Base-by-base conservation (phyloP, 1,140 invertebrate species). In the Cylas formicarius region DNA sequence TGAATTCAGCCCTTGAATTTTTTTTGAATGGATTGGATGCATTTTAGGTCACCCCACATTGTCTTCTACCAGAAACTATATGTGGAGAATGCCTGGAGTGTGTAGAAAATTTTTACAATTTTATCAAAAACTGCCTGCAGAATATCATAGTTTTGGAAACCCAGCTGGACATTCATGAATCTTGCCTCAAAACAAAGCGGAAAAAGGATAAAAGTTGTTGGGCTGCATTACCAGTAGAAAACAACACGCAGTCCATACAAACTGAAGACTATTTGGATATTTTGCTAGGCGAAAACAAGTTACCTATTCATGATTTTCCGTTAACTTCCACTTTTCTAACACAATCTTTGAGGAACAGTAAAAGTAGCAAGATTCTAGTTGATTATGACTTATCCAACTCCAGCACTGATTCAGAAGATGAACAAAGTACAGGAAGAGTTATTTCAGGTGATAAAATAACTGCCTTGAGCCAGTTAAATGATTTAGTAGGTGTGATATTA, bases 121-220 rank as follows among this genome's bases (percentile, higher is more conserved):
- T 65, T 41, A 56, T 57, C 22, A 63, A 65, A 44, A 59, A 55
- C 20, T 58, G 58, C 21, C 34, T 65, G 7, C 55, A 65, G 44
- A 65, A 57, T 40, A 59, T 65, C 6, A 62, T 61, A n/a, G 56
- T 65, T 10, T 44, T 65, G 10, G 63, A 65, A 52, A 40, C 50
- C 2, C 58, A 65, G 32, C 60, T 60, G 33, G 55, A 62, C 33
- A 52, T 61, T 7, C 47, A 44, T 17, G 56, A 61, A 45, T 60
- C 58, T 0, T 61, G 57, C 26, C 42, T 63, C 24, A 60, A 60
- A 44, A 52, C 56, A 7, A 58, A 55, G 49, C 44, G 57, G 21
- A 58, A 54, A 40, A 49, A 48, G 18, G 61, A 65, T n/a, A 58
- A 60, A 33, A 38, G 54, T 17, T 57, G 48, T 35, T 19, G 22